Percentiles rank a stretch among this genome's conserved stretches.
Conservation (phyloP, 1,140 invertebrate species). For the Sminthurides bifidus region DNA sequence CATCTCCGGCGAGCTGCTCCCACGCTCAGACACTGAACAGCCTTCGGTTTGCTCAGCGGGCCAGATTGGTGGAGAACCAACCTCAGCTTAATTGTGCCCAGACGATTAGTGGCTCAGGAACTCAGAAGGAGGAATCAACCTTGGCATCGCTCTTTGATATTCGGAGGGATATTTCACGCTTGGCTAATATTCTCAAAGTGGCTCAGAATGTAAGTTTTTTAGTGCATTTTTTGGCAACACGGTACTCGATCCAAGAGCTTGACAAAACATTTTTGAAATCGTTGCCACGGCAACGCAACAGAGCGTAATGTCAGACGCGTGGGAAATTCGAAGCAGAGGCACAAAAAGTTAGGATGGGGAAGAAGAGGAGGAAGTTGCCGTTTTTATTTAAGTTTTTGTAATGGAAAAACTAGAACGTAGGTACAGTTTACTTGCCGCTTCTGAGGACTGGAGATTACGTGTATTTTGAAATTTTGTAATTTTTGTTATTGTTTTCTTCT, state of each 20-base stretch:
- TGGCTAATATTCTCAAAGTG: slow-evolving; percentile 24
- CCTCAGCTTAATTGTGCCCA: slow-evolving; percentile 41
- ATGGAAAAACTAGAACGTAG: no score
- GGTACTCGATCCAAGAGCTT: not conserved
- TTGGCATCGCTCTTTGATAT: slow-evolving; percentile 27
- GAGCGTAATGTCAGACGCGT: not conserved
- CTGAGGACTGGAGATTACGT: slow-evolving; percentile 16
- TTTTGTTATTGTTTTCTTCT: not conserved
- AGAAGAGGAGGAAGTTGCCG: no score
- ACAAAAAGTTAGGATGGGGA: not conserved
- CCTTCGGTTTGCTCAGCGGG: slow-evolving; percentile 53
- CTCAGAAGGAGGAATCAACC: not conserved
- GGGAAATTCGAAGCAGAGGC: not conserved
- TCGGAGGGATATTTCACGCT: slow-evolving; percentile 26
- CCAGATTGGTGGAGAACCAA: slow-evolving; percentile 54
- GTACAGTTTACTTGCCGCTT: slow-evolving; percentile 8
- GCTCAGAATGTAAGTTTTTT: slow-evolving; percentile 22
- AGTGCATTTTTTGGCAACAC: not conserved
- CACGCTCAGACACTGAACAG: slow-evolving; percentile 60
- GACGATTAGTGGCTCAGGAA: not conserved
- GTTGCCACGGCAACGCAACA: not conserved
- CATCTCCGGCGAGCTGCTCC: slow-evolving; percentile 53
- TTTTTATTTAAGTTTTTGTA: not conserved
- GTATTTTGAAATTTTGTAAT: slow-evolving; percentile 4
- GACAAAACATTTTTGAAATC: not conserved